phyloP scores from a whole-genome alignment of 1,140 invertebrate genomes.

The Macrobrachium rosenbergii region DNA sequence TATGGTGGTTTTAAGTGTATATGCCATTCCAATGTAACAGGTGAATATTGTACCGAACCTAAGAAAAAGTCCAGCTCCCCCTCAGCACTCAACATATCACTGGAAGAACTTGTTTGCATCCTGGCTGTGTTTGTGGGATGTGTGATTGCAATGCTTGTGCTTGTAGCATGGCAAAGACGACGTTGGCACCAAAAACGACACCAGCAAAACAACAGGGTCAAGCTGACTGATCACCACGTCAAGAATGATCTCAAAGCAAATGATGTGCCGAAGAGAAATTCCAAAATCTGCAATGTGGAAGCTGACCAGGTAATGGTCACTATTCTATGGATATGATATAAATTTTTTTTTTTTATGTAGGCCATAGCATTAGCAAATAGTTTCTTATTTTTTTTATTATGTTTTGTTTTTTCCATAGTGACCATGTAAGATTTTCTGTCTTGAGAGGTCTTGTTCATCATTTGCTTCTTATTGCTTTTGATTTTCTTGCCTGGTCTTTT shows the following conservation, averaged over 20 bases:
- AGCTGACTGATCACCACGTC: conserved; percentile 62
- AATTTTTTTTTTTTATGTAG: conserved; percentile 2
- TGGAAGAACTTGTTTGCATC: conserved; percentile 62
- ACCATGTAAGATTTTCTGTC: conserved; percentile 1
- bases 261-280: conserved; percentile 62
- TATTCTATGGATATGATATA: conserved; percentile 4
- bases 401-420: conserved; percentile 15
- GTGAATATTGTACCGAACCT: conserved; percentile 79
- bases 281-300: conserved; percentile 66
- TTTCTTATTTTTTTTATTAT: conserved; percentile 15
- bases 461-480: conserved; percentile 23
- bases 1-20: conserved; percentile 80
- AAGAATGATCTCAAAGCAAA: conserved; percentile 66
- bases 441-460: conserved; percentile 1
- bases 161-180: conserved; percentile 61
- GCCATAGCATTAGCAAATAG: not conserved
- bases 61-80: conserved; percentile 11
- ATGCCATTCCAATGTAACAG: conserved; percentile 81
- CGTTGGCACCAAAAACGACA: conserved; percentile 59
- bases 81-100: conserved; percentile 47
- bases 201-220: conserved; percentile 64
- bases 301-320: conserved; percentile 64
- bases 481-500: conserved; percentile 35
- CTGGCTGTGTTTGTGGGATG: conserved; percentile 60
- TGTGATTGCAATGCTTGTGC: conserved; percentile 58